These are phyloP conservation scores for Drepana arcuata DNA, from an alignment of 1,140 invertebrate genomes.

Conservation along the genomic window DNA sequence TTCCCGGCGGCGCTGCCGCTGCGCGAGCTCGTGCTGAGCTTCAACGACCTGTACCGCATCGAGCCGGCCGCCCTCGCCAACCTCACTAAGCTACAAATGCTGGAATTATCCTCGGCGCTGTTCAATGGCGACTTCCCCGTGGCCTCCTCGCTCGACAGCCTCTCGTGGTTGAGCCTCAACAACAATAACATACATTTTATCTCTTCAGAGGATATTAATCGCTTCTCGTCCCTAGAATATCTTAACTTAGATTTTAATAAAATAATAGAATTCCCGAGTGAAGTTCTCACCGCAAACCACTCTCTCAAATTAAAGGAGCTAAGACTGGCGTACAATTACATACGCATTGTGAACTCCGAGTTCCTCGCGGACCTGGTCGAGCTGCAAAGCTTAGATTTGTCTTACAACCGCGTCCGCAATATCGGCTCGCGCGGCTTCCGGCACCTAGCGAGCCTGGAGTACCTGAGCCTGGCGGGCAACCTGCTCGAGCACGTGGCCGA, in stretches of 20 bases:
- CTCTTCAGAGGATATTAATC: slow-evolving; percentile 73
- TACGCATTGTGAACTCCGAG: slow-evolving; percentile 72
- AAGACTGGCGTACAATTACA: slow-evolving; percentile 80
- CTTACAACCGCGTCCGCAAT: slow-evolving; percentile 77
- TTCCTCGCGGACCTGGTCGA: slow-evolving; percentile 75
- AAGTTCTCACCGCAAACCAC: slow-evolving; percentile 76
- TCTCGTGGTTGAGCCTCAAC: slow-evolving; percentile 88
- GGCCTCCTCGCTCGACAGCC: slow-evolving; percentile 75
- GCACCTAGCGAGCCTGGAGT: slow-evolving; percentile 75
- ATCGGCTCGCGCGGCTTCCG: slow-evolving; percentile 68
- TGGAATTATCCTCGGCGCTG: slow-evolving; percentile 87
- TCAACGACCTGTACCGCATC: slow-evolving; percentile 84
- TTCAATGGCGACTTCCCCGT: slow-evolving; percentile 81
- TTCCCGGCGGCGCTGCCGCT: slow-evolving; percentile 80
- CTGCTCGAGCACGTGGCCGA: slow-evolving; percentile 71
- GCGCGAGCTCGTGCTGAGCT: slow-evolving; percentile 87
- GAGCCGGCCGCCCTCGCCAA: slow-evolving; percentile 81
- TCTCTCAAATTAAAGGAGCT: slow-evolving; percentile 83
- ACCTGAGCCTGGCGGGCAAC: slow-evolving; percentile 78
- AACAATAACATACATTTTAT: slow-evolving; percentile 86
- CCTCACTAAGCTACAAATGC: slow-evolving; percentile 78
- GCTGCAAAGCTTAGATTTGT: slow-evolving; percentile 78
- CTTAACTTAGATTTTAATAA: slow-evolving; percentile 89
- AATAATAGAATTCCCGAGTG: slow-evolving; percentile 74
- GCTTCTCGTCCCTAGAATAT: slow-evolving; percentile 80